Base-by-base conservation (phyloP, 35 echinoderm and acorn worm genomes). In the Apostichopus parvimensis region DNA sequence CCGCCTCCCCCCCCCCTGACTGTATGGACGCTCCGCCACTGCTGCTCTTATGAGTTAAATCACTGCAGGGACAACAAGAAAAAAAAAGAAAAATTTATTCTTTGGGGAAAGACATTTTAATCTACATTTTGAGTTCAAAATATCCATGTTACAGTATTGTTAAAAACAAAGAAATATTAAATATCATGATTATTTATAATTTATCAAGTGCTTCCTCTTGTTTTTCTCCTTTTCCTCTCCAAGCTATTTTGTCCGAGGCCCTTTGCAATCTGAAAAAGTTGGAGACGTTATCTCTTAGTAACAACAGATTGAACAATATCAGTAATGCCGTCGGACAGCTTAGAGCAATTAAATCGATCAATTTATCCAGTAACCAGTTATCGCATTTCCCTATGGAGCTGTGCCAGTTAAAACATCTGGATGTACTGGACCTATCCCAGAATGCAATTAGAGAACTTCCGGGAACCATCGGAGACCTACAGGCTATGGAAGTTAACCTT, bases 401-500 rank as follows among this genome's bases (percentile, higher is more conserved):
- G 17, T 95, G 89, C 52, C 92, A 90, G 24, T 78, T 98, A 53
- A 93, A 93, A 86, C 94, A 95, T 72, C 85, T 98, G 64, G 94
- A 98, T 90, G 77, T 94, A 11, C 62, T 98, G 77, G 96, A 98
- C 80, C 83, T 98, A 20, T 98, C 96, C 20, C 92, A 92, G 90
- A 98, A 98, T 90, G 52, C 79, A 34, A 91, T 98, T 24, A 92
- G 83, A 15, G 18, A 66, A 66, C 76, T 98, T 56, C 96, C 96
- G 25, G 92, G 92, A 78, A 90, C 92, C n/a, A 84, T 93, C 18
- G 92, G 86, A 14, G 83, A 90, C 17, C 71, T 98, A 5, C 92
- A 98, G 77, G 90, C 96, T 21, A 93, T 94, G 18, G 96, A 98
- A 90, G 82, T 98, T 8, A 98, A 98, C 87, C 70, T 95, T 14